Conservation (phyloP, 2,888 invertebrate genomes). For the Perizoma flavofasciatum region DNA sequence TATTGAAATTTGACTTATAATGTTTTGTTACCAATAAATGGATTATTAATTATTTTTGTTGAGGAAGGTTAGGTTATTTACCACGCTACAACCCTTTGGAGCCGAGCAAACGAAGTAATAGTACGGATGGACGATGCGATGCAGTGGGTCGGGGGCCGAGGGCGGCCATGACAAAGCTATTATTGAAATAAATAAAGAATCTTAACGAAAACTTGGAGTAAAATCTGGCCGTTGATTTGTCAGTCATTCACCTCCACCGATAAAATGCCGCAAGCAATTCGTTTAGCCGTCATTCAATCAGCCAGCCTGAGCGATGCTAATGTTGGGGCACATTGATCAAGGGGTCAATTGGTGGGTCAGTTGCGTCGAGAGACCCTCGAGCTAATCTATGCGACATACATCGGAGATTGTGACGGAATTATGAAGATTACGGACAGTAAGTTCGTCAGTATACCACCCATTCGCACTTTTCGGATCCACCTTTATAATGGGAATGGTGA, state of each 20-base stretch:
- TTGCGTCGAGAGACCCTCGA: slow-evolving; percentile 23
- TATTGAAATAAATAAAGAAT: too few relatives aligned
- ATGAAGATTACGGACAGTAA: neutral
- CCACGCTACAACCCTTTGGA: too few relatives aligned
- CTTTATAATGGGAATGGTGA: neutral
- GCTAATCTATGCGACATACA: slow-evolving; percentile 22
- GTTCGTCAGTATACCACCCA: neutral
- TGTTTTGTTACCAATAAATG: too few relatives aligned
- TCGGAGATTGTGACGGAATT: slow-evolving; percentile 1
- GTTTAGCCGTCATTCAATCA: slow-evolving; percentile 11
- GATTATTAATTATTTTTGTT: too few relatives aligned
- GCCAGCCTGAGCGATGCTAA: slow-evolving; percentile 28
- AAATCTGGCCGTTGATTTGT: too few relatives aligned
- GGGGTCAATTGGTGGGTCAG: slow-evolving; percentile 47
- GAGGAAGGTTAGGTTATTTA: too few relatives aligned
- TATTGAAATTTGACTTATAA: too few relatives aligned
- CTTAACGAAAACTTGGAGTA: too few relatives aligned
- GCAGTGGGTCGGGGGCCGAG: too few relatives aligned
- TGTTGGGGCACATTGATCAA: slow-evolving; percentile 46
- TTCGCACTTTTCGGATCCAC: neutral
- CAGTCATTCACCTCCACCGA: slow-evolving; percentile 13
- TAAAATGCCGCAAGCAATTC: slow-evolving; percentile 6
- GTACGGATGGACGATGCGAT: too few relatives aligned
- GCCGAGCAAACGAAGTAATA: too few relatives aligned
- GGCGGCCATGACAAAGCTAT: too few relatives aligned